These are phyloP conservation scores for Enteromius afrohamiltoni DNA, from an alignment of 2,797 vertebrate genomes.

Conservation along the genomic window DNA sequence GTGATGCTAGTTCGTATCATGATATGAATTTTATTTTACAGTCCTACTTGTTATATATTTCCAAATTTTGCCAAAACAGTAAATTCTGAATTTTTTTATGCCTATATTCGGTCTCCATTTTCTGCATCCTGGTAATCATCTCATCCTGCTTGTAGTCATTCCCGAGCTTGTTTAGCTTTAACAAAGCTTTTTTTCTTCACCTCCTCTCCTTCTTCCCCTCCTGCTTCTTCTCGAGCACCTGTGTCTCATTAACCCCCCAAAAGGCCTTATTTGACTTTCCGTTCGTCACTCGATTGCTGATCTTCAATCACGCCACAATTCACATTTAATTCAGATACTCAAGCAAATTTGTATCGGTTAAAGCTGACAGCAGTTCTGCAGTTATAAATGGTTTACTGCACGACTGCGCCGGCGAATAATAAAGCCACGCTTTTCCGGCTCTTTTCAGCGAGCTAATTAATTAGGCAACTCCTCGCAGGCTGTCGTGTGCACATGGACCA, in stretches of 20 bases:
- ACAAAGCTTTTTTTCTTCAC: background rate
- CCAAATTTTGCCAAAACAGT: background rate
- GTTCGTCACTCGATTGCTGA: slow-evolving; percentile 9
- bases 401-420: slow-evolving; percentile 41
- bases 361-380: slow-evolving; percentile 40
- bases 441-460: slow-evolving; percentile 57
- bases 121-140: background rate
- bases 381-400: slow-evolving; percentile 48
- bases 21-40: background rate
- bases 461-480: slow-evolving; percentile 50
- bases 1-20: background rate
- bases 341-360: slow-evolving; percentile 38
- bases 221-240: slow-evolving; percentile 61
- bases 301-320: slow-evolving; percentile 54
- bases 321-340: slow-evolving; percentile 13
- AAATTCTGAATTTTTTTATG: background rate
- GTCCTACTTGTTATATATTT: too few species aligned
- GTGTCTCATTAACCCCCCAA: slow-evolving; percentile 68
- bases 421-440: slow-evolving; percentile 43
- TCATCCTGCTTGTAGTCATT: too few species aligned
- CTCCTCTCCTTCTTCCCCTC: slow-evolving; percentile 48
- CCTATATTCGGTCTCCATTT: background rate
- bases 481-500: slow-evolving; percentile 39
- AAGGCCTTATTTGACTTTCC: slow-evolving; percentile 51
- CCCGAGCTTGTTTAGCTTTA: slow-evolving; percentile 48